phyloP scores from a whole-genome alignment of 2,113 vertebrate genomes.

The Pristiophorus japonicus region DNA sequence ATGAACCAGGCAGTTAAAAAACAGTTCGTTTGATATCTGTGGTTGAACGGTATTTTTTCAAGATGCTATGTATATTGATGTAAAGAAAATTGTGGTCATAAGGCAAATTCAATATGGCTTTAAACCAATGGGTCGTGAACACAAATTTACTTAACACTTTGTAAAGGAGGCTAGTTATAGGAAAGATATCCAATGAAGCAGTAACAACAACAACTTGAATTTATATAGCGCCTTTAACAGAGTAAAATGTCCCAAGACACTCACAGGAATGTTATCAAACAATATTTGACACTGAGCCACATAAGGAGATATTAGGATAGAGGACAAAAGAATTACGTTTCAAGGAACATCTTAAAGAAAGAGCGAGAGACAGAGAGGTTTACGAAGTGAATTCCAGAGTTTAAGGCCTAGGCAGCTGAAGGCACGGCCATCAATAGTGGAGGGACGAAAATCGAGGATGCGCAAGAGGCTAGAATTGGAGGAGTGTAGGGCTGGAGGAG shows the following conservation, averaged over 20 bases:
- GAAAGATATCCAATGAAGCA: neutral
- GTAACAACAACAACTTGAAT: neutral
- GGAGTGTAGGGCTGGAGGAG: neutral
- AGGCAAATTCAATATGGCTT: no score
- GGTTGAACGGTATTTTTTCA: neutral
- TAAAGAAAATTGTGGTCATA: no score
- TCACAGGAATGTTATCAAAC: neutral
- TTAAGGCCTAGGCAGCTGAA: neutral
- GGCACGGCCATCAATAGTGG: neutral
- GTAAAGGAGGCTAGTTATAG: no score
- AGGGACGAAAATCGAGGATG: neutral
- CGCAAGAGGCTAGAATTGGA: neutral
- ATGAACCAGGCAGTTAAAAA: neutral
- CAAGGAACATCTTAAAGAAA: no score
- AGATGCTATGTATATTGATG: neutral
- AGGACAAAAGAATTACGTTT: neutral
- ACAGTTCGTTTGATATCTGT: neutral
- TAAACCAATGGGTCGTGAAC: no score
- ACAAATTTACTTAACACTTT: no score
- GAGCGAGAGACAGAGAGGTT: neutral
- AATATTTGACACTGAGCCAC: neutral
- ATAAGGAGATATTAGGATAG: neutral
- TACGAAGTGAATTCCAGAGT: neutral
- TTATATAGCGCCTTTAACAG: neutral
- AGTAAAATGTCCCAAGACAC: neutral